A percentile compares a stretch with the other conserved stretches of the same genome.
Evolutionary conservation across 1,140 invertebrate species (phyloP).

Genomic region (Propsilocerus akamusi): DNA sequence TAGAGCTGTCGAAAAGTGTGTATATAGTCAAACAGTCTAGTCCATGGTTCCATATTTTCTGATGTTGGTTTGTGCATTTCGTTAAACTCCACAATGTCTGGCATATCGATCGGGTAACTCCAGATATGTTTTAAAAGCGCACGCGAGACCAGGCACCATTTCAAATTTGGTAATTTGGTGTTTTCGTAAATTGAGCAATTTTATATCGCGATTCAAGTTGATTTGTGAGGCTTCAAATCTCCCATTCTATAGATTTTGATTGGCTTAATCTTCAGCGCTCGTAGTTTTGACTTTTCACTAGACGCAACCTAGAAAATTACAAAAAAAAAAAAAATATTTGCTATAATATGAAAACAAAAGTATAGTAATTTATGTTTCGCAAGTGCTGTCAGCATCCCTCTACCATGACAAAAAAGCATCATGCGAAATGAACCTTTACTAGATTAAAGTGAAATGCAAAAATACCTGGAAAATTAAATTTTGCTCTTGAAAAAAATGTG

Average conservation of each 20-base stretch:
- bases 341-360: too few relatives aligned
- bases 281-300: too few relatives aligned
- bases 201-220: too few relatives aligned
- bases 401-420: background rate
- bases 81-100: background rate
- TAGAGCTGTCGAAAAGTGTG: too few relatives aligned
- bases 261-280: too few relatives aligned
- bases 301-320: too few relatives aligned
- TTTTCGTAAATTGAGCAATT: conserved; percentile 1
- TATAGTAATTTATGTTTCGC: conserved; percentile 2
- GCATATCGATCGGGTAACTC: background rate
- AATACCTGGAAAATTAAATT: background rate
- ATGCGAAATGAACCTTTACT: too few relatives aligned
- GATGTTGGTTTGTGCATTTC: background rate
- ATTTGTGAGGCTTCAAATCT: too few relatives aligned
- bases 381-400: conserved; percentile 1
- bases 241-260: too few relatives aligned
- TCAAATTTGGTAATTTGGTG: background rate
- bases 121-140: too few relatives aligned
- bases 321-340: too few relatives aligned
- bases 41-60: background rate
- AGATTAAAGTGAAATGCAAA: too few relatives aligned
- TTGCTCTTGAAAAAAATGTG: background rate
- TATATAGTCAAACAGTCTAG: background rate
- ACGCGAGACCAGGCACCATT: background rate